Conservation (phyloP, 1,140 invertebrate species). For the Harpegnathos saltator region DNA sequence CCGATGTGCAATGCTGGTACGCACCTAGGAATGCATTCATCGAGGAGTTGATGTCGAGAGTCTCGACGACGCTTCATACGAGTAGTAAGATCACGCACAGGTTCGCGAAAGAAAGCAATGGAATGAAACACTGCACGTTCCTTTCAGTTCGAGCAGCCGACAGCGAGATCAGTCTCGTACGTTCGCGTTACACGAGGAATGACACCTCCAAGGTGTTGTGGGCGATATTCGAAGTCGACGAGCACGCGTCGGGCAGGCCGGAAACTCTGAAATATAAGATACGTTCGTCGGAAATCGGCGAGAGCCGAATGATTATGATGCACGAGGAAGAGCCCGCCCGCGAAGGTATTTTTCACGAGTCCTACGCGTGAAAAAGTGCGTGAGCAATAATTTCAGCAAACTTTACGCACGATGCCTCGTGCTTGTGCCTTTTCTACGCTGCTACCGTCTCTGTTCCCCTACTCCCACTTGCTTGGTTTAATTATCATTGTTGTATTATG, state of each 20-base stretch:
- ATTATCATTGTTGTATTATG: no score
- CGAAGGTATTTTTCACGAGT: slow-evolving; percentile 28
- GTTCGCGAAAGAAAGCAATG: not conserved
- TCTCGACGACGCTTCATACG: slow-evolving; percentile 41
- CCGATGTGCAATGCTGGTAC: slow-evolving; percentile 64
- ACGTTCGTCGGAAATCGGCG: slow-evolving; percentile 67
- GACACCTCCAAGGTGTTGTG: slow-evolving; percentile 58
- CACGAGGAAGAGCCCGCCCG: slow-evolving; percentile 49
- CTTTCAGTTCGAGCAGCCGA: slow-evolving; percentile 60
- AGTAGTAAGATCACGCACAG: slow-evolving; percentile 54
- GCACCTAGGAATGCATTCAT: slow-evolving; percentile 60
- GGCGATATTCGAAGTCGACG: slow-evolving; percentile 65
- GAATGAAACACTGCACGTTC: not conserved
- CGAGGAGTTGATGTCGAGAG: slow-evolving; percentile 62
- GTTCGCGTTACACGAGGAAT: slow-evolving; percentile 59
- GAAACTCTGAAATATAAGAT: slow-evolving; percentile 69
- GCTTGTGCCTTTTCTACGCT: no score
- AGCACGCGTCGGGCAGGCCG: slow-evolving; percentile 23
- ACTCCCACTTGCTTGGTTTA: no score
- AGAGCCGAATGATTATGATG: slow-evolving; percentile 52
- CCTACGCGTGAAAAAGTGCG: no score
- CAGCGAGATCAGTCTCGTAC: slow-evolving; percentile 55
- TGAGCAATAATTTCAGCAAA: no score
- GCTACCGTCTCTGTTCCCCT: no score
- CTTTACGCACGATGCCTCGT: no score